These are phyloP conservation scores for Arctopsyche grandis DNA, from an alignment of 1,140 invertebrate genomes.

Conservation along the genomic window DNA sequence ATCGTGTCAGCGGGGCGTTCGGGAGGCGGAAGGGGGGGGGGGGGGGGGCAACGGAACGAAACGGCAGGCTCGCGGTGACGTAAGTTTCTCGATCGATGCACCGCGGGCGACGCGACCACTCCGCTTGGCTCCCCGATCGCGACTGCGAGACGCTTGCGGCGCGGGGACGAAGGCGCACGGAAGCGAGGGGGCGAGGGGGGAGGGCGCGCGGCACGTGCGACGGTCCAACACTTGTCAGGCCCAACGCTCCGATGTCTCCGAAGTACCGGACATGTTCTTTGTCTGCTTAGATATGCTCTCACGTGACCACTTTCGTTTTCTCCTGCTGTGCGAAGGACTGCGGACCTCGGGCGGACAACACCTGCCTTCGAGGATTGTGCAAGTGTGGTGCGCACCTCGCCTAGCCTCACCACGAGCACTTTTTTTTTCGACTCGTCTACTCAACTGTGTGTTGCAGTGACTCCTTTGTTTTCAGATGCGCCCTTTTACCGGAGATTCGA, in stretches of 20 bases:
- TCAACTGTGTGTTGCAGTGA: no score
- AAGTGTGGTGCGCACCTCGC: no score
- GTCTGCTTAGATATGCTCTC: neutral
- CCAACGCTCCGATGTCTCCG: neutral
- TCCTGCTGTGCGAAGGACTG: neutral
- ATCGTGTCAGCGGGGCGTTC: slow-evolving; percentile 14
- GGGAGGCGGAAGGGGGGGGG: no score
- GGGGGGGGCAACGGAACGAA: neutral
- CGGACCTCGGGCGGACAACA: neutral
- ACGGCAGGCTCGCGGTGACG: slow-evolving; percentile 11
- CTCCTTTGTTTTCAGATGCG: no score
- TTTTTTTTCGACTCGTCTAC: no score
- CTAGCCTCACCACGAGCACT: no score
- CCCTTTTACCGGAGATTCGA: no score
- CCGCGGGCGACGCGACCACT: neutral
- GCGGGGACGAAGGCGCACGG: neutral
- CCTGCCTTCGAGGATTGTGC: neutral
- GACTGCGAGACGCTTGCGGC: neutral
- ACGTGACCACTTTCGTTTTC: slow-evolving; percentile 34
- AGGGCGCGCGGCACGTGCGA: slow-evolving; percentile 37
- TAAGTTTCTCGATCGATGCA: neutral
- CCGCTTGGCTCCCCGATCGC: neutral
- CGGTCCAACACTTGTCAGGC: slow-evolving; percentile 39
- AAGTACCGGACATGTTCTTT: slow-evolving; percentile 13
- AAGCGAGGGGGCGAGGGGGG: neutral